phyloP scores from a whole-genome alignment of 2,888 invertebrate genomes.

The Clistopyga incitator region DNA sequence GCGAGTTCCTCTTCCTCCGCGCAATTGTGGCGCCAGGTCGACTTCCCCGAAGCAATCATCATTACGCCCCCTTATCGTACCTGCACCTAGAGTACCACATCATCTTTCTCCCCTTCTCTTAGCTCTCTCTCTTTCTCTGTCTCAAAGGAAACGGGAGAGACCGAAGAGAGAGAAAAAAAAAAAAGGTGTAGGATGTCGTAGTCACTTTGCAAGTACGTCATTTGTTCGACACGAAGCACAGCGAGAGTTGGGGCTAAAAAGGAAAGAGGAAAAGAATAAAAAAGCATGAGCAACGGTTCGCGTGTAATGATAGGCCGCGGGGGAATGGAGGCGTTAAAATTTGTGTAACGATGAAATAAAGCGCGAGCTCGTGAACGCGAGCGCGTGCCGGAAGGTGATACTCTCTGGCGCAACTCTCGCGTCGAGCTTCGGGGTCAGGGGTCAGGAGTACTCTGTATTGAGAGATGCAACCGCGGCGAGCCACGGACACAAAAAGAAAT shows the following conservation, averaged over 20 bases:
- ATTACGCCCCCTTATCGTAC: slow-evolving; percentile 68
- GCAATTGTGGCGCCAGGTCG: slow-evolving; percentile 45
- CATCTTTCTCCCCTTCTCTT: too few relatives aligned
- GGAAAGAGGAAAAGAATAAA: too few relatives aligned
- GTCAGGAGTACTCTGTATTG: slow-evolving; percentile 54
- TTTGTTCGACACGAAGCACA: slow-evolving; percentile 1
- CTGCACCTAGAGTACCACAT: slow-evolving; percentile 35
- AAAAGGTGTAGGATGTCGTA: slow-evolving; percentile 32
- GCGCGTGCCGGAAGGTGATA: slow-evolving; percentile 50
- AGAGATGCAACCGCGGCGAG: slow-evolving; percentile 45
- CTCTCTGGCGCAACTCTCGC: slow-evolving; percentile 27
- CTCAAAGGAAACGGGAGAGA: not conserved
- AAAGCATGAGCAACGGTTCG: not conserved
- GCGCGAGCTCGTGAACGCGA: slow-evolving; percentile 37
- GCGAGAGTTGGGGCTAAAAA: not conserved
- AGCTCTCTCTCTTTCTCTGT: not conserved
- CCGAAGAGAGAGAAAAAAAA: not conserved
- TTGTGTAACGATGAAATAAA: slow-evolving; percentile 58
- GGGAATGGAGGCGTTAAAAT: slow-evolving; percentile 48
- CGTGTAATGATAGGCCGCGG: slow-evolving; percentile 28
- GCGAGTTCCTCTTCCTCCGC: slow-evolving; percentile 23
- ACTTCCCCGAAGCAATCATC: slow-evolving; percentile 76
- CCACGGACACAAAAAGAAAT: slow-evolving; percentile 16
- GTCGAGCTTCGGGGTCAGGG: slow-evolving; percentile 39
- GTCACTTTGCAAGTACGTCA: not conserved